Conservation (phyloP, 2,797 vertebrate genomes). For the Cuniculus paca region DNA sequence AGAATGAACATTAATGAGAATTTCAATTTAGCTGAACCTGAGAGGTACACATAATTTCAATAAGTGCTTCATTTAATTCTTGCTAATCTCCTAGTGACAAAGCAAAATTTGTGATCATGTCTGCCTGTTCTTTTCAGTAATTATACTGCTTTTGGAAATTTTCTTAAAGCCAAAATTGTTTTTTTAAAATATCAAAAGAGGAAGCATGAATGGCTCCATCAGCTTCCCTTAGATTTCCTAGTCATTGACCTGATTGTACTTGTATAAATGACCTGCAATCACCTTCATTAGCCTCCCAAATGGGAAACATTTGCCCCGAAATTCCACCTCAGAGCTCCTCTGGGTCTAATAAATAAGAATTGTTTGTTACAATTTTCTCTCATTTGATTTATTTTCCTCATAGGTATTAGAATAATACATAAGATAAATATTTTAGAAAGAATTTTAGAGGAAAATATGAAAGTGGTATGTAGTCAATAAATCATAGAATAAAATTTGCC, state of each 20-base stretch:
- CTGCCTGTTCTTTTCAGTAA: conserved; percentile 1
- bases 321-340: conserved; percentile 12
- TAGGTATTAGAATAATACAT: neutral
- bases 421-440: conserved; percentile 56
- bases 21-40: conserved; percentile 11
- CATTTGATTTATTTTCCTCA: conserved; percentile 67
- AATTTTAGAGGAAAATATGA: conserved; percentile 60
- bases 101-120: neutral
- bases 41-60: neutral
- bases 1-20: neutral
- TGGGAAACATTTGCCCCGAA: conserved; percentile 21
- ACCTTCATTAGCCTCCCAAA: neutral
- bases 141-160: neutral
- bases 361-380: conserved; percentile 22
- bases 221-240: neutral
- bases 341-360: conserved; percentile 28
- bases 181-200: neutral
- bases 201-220: neutral
- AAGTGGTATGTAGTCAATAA: conserved; percentile 40
- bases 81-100: conserved; percentile 14
- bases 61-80: neutral
- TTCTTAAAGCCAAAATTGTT: neutral
- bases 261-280: neutral
- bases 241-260: neutral
- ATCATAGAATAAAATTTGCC: conserved; percentile 39